phyloP scores from a whole-genome alignment of 2,888 invertebrate genomes.

The Entomobrya multifasciata region DNA sequence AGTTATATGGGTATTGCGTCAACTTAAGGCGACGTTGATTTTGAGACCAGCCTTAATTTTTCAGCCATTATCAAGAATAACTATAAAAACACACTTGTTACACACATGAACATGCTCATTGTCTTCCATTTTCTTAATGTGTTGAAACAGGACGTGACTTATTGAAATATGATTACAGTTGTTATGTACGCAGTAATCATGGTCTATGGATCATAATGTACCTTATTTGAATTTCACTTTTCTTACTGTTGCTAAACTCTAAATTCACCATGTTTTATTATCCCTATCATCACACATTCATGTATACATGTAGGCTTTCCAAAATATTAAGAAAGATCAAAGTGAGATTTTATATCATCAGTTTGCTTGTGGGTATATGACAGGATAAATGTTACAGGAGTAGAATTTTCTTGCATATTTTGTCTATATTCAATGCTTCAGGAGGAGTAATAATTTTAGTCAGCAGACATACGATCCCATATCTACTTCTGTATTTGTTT shows the following conservation, averaged over 20 bases:
- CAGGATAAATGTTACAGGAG: too few species aligned
- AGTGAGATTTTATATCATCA: background rate
- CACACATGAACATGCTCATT: conserved; percentile 18
- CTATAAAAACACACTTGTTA: conserved; percentile 8
- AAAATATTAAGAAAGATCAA: too few species aligned
- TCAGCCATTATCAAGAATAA: background rate
- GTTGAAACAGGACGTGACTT: conserved; percentile 56
- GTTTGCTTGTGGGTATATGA: conserved; percentile 2
- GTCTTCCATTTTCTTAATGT: conserved; percentile 30
- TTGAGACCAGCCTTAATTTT: too few species aligned
- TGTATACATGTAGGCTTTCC: background rate
- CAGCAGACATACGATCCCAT: too few species aligned
- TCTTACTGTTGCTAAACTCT: background rate
- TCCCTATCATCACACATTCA: background rate
- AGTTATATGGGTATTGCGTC: too few species aligned
- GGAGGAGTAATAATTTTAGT: conserved; percentile 22
- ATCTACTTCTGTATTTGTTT: conserved; percentile 71
- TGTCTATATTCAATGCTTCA: too few species aligned
- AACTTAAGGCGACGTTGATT: too few species aligned
- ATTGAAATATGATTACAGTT: conserved; percentile 39
- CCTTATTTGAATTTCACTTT: conserved; percentile 7
- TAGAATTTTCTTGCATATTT: too few species aligned
- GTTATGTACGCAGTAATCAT: conserved; percentile 13
- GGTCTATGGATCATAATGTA: background rate
- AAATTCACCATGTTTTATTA: conserved; percentile 32